Percentiles rank a stretch among this genome's conserved stretches.
Conservation (phyloP, 2,797 vertebrate species). For the Lithobates sylvaticus region DNA sequence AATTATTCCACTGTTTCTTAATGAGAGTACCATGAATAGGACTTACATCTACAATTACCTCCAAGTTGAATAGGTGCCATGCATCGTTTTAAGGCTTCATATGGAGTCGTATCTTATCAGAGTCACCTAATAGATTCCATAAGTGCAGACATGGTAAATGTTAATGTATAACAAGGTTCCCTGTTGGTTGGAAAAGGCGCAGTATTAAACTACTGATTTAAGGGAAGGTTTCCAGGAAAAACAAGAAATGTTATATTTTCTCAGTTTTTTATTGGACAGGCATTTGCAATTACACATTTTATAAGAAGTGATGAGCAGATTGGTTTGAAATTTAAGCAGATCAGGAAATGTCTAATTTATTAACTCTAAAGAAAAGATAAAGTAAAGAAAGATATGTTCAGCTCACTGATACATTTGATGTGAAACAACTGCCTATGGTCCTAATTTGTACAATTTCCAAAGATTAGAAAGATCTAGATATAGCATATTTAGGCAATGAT, state of each 20-base stretch:
- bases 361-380: not conserved
- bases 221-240: not conserved
- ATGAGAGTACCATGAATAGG: slow-evolving; percentile 44
- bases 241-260: not conserved
- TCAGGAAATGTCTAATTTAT: not conserved
- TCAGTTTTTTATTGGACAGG: not conserved
- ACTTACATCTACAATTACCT: not conserved
- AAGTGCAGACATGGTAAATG: not conserved
- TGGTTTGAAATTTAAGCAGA: not conserved
- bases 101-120: slow-evolving; percentile 4
- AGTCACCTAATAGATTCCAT: not conserved
- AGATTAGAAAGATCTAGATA: no score
- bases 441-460: no score
- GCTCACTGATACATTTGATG: not conserved
- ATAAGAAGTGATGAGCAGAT: not conserved
- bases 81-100: not conserved
- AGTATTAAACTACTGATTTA: not conserved
- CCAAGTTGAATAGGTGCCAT: not conserved
- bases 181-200: not conserved
- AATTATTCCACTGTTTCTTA: slow-evolving; percentile 42
- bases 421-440: no score
- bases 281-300: not conserved
- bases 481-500: no score
- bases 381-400: not conserved
- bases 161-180: slow-evolving; percentile 16